Conservation (phyloP, 2,888 invertebrate genomes). For the Hydraecia micacea region DNA sequence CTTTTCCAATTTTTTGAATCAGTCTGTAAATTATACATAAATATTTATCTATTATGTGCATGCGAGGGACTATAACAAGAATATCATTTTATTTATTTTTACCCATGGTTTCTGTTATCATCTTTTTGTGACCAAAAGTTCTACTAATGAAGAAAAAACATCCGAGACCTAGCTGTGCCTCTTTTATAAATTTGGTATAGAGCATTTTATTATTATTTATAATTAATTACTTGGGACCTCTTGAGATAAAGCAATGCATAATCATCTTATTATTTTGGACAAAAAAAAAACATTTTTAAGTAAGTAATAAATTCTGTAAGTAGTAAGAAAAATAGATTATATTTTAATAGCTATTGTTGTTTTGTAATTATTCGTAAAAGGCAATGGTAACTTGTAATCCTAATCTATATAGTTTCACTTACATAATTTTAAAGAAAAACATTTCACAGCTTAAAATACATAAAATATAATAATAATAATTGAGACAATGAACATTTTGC, state of each 20-base stretch:
- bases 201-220: too few species aligned
- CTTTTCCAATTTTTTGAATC: conserved; percentile 50
- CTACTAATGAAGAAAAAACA: too few species aligned
- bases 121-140: not conserved
- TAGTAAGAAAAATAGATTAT: conserved; percentile 31
- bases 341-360: conserved; percentile 22
- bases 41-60: conserved; percentile 2
- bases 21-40: conserved; percentile 57
- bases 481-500: conserved; percentile 15
- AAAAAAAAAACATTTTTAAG: conserved; percentile 4
- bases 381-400: conserved; percentile 34
- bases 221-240: too few species aligned
- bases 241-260: not conserved
- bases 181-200: conserved; percentile 1
- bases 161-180: not conserved
- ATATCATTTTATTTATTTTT: not conserved
- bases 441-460: conserved; percentile 16
- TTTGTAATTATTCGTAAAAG: conserved; percentile 35
- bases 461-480: conserved; percentile 17
- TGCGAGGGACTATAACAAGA: not conserved
- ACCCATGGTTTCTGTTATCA: not conserved
- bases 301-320: not conserved
- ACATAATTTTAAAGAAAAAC: conserved; percentile 10
- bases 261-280: not conserved
- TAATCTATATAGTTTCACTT: conserved; percentile 22